A percentile compares a stretch with the other conserved stretches of the same genome.
Evolutionary conservation across 2,888 invertebrate species (phyloP).

Genomic region (Caenorhabditis japonica): DNA sequence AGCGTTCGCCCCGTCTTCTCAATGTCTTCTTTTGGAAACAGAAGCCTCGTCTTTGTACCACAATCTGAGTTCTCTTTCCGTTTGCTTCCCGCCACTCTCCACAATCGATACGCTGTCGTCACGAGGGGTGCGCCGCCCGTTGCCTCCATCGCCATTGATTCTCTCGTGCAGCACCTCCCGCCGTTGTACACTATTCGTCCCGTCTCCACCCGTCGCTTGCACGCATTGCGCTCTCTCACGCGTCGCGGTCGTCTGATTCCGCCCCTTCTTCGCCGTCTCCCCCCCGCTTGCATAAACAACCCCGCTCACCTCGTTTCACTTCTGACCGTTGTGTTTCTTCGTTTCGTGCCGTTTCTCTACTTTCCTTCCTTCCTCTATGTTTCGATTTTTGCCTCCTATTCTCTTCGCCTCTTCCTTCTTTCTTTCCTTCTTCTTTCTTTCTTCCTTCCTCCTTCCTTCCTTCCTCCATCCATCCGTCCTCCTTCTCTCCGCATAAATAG

Average conservation of each 20-base stretch:
- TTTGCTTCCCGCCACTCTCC: slow-evolving; percentile 23
- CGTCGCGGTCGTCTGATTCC: slow-evolving; percentile 3
- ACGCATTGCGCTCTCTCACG: slow-evolving; percentile 16
- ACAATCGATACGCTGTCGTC: slow-evolving; percentile 49
- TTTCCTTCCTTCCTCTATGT: slow-evolving; percentile 19
- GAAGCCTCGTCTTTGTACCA: not conserved
- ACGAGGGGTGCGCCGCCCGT: slow-evolving; percentile 10
- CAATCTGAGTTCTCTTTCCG: not conserved
- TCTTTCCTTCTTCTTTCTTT: not conserved
- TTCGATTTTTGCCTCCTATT: slow-evolving; percentile 18
- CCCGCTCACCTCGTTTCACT: slow-evolving; percentile 14
- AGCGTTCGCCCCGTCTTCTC: not conserved
- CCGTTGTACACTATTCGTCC: not conserved
- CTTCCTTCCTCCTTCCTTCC: slow-evolving; percentile 11
- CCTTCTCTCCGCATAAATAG: not conserved
- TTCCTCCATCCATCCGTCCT: not conserved
- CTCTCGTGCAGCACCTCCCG: not conserved
- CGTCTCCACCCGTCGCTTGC: not conserved
- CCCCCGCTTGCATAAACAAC: slow-evolving; percentile 18
- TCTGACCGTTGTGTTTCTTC: slow-evolving; percentile 18
- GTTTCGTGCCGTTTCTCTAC: slow-evolving; percentile 18
- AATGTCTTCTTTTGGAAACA: no score
- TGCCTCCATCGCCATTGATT: no score
- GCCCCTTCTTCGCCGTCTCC: slow-evolving; percentile 18
- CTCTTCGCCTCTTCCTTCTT: slow-evolving; percentile 13